Evolutionary conservation across 2,113 vertebrate species (phyloP).

Genomic region (Pavo muticus): DNA sequence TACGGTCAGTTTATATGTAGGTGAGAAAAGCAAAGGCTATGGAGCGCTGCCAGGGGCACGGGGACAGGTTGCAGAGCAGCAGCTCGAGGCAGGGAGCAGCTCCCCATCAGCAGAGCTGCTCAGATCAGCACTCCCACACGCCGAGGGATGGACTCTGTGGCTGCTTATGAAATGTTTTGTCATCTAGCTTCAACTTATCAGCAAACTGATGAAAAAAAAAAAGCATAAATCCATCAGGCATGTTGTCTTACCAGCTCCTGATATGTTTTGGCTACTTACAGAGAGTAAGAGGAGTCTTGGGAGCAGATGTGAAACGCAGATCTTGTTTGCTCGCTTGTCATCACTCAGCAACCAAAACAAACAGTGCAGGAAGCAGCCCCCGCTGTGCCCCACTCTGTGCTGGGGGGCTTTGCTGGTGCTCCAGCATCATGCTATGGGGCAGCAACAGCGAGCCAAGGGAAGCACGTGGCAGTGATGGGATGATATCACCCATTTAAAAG

Average conservation of each 20-base stretch:
- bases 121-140: background rate
- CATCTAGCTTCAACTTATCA: slow-evolving; percentile 42
- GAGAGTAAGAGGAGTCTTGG: slow-evolving; percentile 42
- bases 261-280: slow-evolving; percentile 61
- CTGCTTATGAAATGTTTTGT: slow-evolving; percentile 61
- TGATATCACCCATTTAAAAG: background rate
- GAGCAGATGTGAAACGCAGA: slow-evolving; percentile 62
- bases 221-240: slow-evolving; percentile 4
- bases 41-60: rapidly evolving
- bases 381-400: background rate
- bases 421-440: background rate
- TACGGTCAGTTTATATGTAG: rapidly evolving
- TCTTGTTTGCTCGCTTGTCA: slow-evolving; percentile 61
- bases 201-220: slow-evolving; percentile 54
- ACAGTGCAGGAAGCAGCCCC: background rate
- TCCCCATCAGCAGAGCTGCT: background rate
- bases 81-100: background rate
- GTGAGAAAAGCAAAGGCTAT: rapidly evolving
- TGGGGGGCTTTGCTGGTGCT: background rate
- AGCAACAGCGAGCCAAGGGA: background rate
- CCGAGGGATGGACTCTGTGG: background rate
- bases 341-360: slow-evolving; percentile 52
- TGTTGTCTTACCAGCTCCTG: slow-evolving; percentile 57
- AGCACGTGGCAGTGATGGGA: background rate
- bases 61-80: background rate